Base-by-base conservation (phyloP, 2,113 vertebrate genomes). In the Glareola pratincola region DNA sequence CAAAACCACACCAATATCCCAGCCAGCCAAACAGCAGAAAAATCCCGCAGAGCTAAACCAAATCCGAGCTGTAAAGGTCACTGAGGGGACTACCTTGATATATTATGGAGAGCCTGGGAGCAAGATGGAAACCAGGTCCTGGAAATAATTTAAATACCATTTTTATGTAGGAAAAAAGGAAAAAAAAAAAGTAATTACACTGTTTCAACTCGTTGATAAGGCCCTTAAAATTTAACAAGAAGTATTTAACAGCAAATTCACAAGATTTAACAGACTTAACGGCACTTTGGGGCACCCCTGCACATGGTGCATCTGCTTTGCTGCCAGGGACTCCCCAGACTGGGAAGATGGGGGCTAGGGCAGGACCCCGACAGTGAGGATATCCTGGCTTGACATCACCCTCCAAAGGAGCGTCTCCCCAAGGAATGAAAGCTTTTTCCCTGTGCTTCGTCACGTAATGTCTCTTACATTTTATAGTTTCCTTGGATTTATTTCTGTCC, bases 211-310 rank as follows among this genome's bases (percentile, higher is more conserved):
- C 37, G 74, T 23, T 89, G 95, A 96, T 96, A 95, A 86, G 37
- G 54, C 13, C 17, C 45, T 94, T 96, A 95, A 94, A 94, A 77
- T 77, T 96, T 96, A 92, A 94, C 50, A 73, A 80, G 79, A 86
- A 63, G 16, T 32, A 71, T 59, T 95, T 95, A 95, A 74, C 51
- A 86, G 83, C 37, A 69, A 92, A 91, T 92, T 92, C 41, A 69
- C 59, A 57, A 74, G 54, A 50, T 64, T 30, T 88, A 88, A 63
- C 45, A 77, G 9, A 56, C 83, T 69, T 69, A 74, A 74, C 16
- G 32, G 34, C 63, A 80, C 45, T 41, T 19, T 73, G 76, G 16
- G 64, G 41, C 54, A 82, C 15, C 2, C 10, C 17, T 83, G 27
- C 19, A 66, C 10, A 34, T 16, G 23, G 19, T 29, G 6, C 50